A percentile compares a stretch with the other conserved stretches of the same genome.
These are phyloP conservation scores for Octomys mimax DNA, from an alignment of 2,797 vertebrate genomes.

Conservation along the genomic window DNA sequence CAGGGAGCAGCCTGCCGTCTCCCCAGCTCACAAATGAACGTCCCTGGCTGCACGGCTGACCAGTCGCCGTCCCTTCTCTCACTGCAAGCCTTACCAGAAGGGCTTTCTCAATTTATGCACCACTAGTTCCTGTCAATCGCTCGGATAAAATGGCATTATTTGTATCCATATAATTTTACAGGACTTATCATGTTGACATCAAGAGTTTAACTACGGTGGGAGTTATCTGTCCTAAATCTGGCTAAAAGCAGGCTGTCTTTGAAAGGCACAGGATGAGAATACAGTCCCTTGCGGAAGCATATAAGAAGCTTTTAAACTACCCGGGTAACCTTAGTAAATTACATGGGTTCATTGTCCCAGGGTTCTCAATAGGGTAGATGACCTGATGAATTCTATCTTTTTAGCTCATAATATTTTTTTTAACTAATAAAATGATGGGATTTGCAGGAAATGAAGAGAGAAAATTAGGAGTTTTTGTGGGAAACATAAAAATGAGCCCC, in stretches of 20 bases:
- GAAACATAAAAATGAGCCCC: not conserved
- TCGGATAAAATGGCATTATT: slow-evolving; percentile 85
- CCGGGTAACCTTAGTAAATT: slow-evolving; percentile 24
- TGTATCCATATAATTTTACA: slow-evolving; percentile 85
- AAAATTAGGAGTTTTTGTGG: not conserved
- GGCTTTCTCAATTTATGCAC: slow-evolving; percentile 84
- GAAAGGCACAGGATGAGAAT: slow-evolving; percentile 68
- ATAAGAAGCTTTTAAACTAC: slow-evolving; percentile 85
- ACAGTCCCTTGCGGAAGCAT: slow-evolving; percentile 71
- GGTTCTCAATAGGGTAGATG: not conserved
- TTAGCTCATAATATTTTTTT: not conserved
- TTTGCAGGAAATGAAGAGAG: not conserved
- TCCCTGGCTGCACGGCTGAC: slow-evolving; percentile 73
- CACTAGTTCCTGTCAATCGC: slow-evolving; percentile 81
- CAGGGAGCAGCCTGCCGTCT: slow-evolving; percentile 82
- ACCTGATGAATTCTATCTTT: slow-evolving; percentile 40
- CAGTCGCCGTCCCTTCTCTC: slow-evolving; percentile 62
- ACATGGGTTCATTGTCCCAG: not conserved
- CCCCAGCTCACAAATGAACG: slow-evolving; percentile 81
- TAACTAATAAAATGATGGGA: slow-evolving; percentile 16
- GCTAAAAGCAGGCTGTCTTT: slow-evolving; percentile 79
- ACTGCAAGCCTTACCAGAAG: slow-evolving; percentile 78
- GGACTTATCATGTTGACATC: slow-evolving; percentile 84
- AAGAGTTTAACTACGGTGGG: slow-evolving; percentile 67
- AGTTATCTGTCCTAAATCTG: slow-evolving; percentile 35